These are phyloP conservation scores for Lochmaea capreae DNA, from an alignment of 2,888 invertebrate genomes.

Conservation along the genomic window DNA sequence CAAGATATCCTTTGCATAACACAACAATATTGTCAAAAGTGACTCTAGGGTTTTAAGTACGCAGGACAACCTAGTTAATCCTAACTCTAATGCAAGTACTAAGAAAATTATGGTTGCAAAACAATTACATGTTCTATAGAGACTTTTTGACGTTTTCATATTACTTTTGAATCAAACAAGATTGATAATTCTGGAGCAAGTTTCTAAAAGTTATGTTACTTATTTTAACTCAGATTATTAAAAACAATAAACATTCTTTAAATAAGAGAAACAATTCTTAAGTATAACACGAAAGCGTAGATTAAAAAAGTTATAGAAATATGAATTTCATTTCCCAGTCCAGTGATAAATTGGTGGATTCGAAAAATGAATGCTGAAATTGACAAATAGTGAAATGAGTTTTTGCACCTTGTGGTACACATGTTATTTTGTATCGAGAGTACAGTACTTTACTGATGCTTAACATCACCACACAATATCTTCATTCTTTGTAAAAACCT, in stretches of 20 bases:
- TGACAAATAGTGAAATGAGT: neutral
- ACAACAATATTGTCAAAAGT: too few species aligned
- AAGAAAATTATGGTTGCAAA: too few species aligned
- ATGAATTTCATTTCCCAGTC: slow-evolving; percentile 12
- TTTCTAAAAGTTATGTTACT: neutral
- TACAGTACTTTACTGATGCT: slow-evolving; percentile 41
- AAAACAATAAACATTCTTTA: neutral
- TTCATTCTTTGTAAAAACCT: slow-evolving; percentile 57
- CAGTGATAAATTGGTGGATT: neutral
- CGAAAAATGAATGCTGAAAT: neutral
- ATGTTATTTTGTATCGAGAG: slow-evolving; percentile 34
- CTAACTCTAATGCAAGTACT: too few species aligned
- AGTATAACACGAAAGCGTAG: neutral
- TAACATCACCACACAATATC: slow-evolving; percentile 59
- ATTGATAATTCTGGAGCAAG: neutral
- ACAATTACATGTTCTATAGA: too few species aligned
- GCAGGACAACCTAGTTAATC: too few species aligned
- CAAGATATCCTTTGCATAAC: too few species aligned
- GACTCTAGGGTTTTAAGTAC: too few species aligned
- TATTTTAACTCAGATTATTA: neutral
- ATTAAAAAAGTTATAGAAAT: neutral
- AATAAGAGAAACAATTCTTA: slow-evolving; percentile 10
- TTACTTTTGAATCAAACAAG: neutral
- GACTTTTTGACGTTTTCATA: too few species aligned
- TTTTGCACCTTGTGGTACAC: slow-evolving; percentile 20